These are phyloP conservation scores for Coregonus clupeaformis DNA, from an alignment of 2,113 vertebrate genomes.

Conservation along the genomic window DNA sequence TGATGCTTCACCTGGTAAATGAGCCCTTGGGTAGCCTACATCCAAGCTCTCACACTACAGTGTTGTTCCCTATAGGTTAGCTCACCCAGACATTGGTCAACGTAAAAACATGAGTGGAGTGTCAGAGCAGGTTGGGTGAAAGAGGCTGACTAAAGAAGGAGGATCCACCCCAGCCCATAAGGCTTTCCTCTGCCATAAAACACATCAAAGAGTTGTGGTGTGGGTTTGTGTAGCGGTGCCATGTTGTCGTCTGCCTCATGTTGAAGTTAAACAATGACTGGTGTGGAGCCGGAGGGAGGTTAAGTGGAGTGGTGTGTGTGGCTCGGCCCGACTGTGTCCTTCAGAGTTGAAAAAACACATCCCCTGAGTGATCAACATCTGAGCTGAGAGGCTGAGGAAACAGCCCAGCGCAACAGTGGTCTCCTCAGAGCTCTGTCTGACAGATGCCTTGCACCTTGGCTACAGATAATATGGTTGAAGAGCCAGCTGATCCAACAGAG, in stretches of 20 bases:
- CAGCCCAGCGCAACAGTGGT: constrained; percentile 7
- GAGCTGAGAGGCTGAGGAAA: not conserved
- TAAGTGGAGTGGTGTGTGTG: constrained; percentile 7
- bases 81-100: constrained; percentile 48
- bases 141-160: constrained; percentile 23
- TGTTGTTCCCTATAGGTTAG: constrained; percentile 27
- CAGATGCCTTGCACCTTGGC: not conserved
- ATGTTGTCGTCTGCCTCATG: constrained; percentile 48
- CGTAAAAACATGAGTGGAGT: not conserved
- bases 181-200: constrained; percentile 55
- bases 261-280: constrained; percentile 50
- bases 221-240: constrained; percentile 61
- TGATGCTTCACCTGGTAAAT: constrained; percentile 42
- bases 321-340: constrained; percentile 14
- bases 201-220: constrained; percentile 61
- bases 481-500: not conserved
- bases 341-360: constrained; percentile 6
- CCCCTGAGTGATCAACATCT: constrained; percentile 20
- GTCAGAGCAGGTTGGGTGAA: constrained; percentile 4
- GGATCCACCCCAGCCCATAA: constrained; percentile 54
- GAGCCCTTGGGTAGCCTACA: constrained; percentile 38
- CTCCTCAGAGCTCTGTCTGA: not conserved
- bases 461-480: not conserved
- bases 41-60: constrained; percentile 24
- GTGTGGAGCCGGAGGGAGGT: constrained; percentile 26